Evolutionary conservation across 2,888 invertebrate species (phyloP), one percentile per base, ranked within the genome.

Genomic region (Eupithecia dodoneata): DNA sequence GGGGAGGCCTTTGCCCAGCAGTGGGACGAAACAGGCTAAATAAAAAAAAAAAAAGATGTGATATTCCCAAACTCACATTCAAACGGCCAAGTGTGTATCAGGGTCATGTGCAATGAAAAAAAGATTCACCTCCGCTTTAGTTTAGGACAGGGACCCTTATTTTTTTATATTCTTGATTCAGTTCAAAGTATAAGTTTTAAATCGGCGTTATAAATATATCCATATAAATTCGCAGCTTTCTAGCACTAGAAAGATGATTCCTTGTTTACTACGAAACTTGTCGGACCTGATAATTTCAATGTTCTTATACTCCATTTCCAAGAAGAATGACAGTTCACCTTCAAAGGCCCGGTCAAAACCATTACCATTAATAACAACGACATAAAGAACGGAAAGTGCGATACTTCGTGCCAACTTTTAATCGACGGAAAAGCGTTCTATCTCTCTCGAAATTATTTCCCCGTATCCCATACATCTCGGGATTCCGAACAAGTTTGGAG

Each of bases 341-440:
- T 49, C 47, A 13, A 18, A 70, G 12, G 18, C 6, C 70, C 70
- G 47, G 30, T 47, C 18, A 70, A 52, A 66, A 63, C 72, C 67
- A 77, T 77, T 74, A 74, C 49, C 77, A 71, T 72, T 72, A 75
- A 78, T 71, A 78, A 78, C 6, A 72, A 45, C 70, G 66, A 66
- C 66, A 59, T 78, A 75, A 73, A 78, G 67, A 73, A 78, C 67
- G 67, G 49, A 71, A 73, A 76, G 69, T 66, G 65, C 73, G 74
- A 77, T 76, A 75, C 80, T 77, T 71, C 41, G 73, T 79, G 81
- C 80, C 77, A 81, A 81, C 76, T 82, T 81, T 81, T 79, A 80
- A 80, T 79, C 77, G 76, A n/a, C 71, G 69, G 73, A 80, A 76
- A 77, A 75, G 49, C 52, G 73, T 74, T 65, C 59, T 82, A 67